Conservation (phyloP, 2,888 invertebrate species). For the Drosophila cognata region DNA sequence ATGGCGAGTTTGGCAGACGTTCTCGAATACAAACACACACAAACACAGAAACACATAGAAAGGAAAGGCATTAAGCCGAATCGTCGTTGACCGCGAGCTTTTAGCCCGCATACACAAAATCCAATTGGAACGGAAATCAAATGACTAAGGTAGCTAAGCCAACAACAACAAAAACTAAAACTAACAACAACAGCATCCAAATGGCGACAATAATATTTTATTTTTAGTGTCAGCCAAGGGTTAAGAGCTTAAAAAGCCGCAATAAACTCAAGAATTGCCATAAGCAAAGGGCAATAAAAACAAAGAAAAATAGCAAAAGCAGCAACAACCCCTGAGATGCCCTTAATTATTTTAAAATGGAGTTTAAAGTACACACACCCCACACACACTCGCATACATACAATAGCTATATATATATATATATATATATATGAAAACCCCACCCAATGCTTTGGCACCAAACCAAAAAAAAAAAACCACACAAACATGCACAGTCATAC, state of each 20-base stretch:
- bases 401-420: background rate
- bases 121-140: constrained; percentile 69
- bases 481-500: constrained; percentile 2
- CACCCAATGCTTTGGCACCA: constrained; percentile 62
- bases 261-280: constrained; percentile 42
- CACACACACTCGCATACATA: constrained; percentile 4
- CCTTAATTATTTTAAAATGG: constrained; percentile 72
- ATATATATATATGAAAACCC: constrained; percentile 34
- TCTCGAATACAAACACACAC: constrained; percentile 36
- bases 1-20: constrained; percentile 29
- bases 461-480: constrained; percentile 18
- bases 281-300: constrained; percentile 53
- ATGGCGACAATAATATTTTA: constrained; percentile 46
- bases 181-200: constrained; percentile 26
- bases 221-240: constrained; percentile 36
- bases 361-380: constrained; percentile 56
- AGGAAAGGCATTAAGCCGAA: constrained; percentile 58
- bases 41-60: constrained; percentile 12
- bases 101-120: constrained; percentile 37
- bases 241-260: constrained; percentile 54
- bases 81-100: constrained; percentile 65
- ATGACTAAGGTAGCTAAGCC: constrained; percentile 32
- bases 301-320: background rate
- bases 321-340: constrained; percentile 61
- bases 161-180: constrained; percentile 24